phyloP scores from a whole-genome alignment of 2,113 vertebrate species.

The Meles meles region DNA sequence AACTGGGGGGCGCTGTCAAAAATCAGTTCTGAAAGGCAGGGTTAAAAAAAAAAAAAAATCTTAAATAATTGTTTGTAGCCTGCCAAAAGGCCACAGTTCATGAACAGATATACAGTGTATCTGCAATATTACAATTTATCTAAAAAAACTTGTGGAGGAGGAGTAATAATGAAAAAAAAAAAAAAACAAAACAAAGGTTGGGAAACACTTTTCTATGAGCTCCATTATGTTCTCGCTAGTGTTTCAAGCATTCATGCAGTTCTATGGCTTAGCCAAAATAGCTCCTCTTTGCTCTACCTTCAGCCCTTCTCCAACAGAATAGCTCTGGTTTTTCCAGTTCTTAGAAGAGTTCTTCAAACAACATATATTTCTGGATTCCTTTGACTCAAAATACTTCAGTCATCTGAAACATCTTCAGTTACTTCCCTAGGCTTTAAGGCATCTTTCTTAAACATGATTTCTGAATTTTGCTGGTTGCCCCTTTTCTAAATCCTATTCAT shows the following conservation, averaged over 20 bases:
- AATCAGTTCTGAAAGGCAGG: background rate
- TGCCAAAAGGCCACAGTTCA: background rate
- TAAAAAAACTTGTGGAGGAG: background rate
- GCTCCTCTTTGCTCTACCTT: background rate
- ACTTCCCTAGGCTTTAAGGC: slow-evolving; percentile 6
- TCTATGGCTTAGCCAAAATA: background rate
- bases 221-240: background rate
- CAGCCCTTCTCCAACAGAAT: background rate
- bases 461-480: background rate
- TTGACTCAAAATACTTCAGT: slow-evolving; percentile 13
- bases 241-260: background rate
- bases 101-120: background rate
- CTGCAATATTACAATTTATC: background rate
- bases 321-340: background rate
- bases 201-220: background rate
- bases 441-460: slow-evolving; percentile 21
- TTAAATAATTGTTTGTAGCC: background rate
- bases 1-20: background rate
- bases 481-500: background rate
- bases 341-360: slow-evolving; percentile 10
- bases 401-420: background rate
- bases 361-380: background rate
- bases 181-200: background rate
- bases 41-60: background rate
- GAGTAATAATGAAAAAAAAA: background rate